Evolutionary conservation across 2,888 invertebrate genomes (phyloP), one percentile per base, ranked within the genome.

Genomic region (Chalcosyrphus nemorum): DNA sequence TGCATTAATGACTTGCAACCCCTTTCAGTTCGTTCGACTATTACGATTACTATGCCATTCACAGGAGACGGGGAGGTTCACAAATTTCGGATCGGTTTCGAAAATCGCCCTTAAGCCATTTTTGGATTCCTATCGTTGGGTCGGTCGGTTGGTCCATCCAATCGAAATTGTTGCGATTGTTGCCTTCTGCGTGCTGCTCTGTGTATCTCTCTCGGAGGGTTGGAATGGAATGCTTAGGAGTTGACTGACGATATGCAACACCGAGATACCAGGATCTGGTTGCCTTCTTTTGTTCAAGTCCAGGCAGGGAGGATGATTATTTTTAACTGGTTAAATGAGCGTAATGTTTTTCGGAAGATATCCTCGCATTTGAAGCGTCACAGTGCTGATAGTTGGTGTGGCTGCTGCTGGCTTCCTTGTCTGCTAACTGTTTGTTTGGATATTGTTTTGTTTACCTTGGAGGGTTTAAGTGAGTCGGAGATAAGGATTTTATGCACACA

Each of bases 1-100:
- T 85, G 85, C 85, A 85, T 85, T 85, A 85, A 85, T 85, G 85
- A 84, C 84, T 84, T 80, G 70, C 84, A 84, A 84, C 84, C 84
- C 84, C 84, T 84, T 38, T 80, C 68, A 54, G 56, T 52, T 61
- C 21, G 75, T 52, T 61, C 21, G 75, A 27, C 61, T 15, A 70
- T 80, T 80, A 71, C 38, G 56, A 47, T n/a, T n/a, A n/a, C 29
- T 19, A 32, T 59, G 59, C 66, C 74, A 68, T 56, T 38, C 32
- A 63, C 59, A 50, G 75, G 3, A 61, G 71, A 63, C 66, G 61
- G 57, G 47, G 59, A 74, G 77, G 57, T 84, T 80, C 84, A 84
- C 84, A 84, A 84, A 80, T 74, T 84, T 84, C 70, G 70, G 84
- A 84, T 84, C 84, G 71, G 66, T 84, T 84, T 80, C 80, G 35